Evolutionary conservation across 2,113 vertebrate species (phyloP), one percentile per base, ranked within the genome.

Genomic region (Brachyhypopomus occidentalis): DNA sequence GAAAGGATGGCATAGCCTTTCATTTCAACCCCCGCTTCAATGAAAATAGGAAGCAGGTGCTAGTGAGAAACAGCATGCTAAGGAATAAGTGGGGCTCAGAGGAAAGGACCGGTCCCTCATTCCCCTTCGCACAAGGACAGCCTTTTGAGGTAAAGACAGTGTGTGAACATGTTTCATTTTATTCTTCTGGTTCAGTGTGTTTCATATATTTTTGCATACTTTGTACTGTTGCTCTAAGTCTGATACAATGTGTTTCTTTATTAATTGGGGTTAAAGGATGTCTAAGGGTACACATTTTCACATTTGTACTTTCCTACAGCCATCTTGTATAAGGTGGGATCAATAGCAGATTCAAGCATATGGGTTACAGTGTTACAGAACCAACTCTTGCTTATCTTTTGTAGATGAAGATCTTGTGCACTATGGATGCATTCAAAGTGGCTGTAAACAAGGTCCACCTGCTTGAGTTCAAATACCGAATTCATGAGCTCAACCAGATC

Each of bases 371-470:
- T 62, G 6, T 11, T 25, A 0, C 7, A 23, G 19, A 20, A 62
- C 60, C 25, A 25, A 25, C 9, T 63, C 14, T 27, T 16, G 25
- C 60, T 27, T 63, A 2, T 64, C 45, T 48, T 56, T 75, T 72
- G 12, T 78, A 89, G 88, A 1, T 89, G 23, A 86, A 87, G 80
- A 85, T 89, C 73, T 74, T 86, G 62, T 87, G 84, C 81, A 86
- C 82, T 59, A 1, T 11, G 41, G 48, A n/a, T 23, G 80, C 79
- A 38, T 88, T 67, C 52, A 85, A 67, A 59, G 77, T 87, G 55
- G 82, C 82, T 0, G 85, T 84, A 20, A 88, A 89, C 75, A 78
- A 72, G 5, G 9, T 22, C 3, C 85, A 89, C 48, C 56, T 88
- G 27, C 45, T 88, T n/a, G 82, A 85, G 45, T 89, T 17, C 82